Conservation (phyloP, 2,888 invertebrate genomes). For the Proisotoma minuta region DNA sequence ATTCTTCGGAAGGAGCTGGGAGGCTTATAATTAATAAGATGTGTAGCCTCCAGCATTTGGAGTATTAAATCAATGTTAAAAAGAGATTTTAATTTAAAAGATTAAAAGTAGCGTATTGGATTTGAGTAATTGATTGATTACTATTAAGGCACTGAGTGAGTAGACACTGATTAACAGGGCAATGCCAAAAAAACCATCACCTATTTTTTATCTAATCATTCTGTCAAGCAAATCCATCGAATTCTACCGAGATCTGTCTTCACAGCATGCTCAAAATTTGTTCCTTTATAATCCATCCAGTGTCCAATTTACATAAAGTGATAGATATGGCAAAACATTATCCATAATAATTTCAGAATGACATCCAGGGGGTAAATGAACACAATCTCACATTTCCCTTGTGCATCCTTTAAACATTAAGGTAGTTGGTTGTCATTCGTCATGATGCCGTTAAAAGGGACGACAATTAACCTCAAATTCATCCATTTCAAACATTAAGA, state of each 20-base stretch:
- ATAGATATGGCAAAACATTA: slow-evolving; percentile 1
- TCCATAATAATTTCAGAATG: no score
- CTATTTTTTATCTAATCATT: slow-evolving; percentile 5
- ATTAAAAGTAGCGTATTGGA: not conserved
- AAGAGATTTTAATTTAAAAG: slow-evolving; percentile 9
- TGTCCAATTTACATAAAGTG: slow-evolving; percentile 1
- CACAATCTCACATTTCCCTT: no score
- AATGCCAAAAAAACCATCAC: not conserved
- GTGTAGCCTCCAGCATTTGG: not conserved
- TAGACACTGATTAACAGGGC: slow-evolving; percentile 16
- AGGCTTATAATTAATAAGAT: not conserved
- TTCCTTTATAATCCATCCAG: not conserved
- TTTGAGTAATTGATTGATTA: slow-evolving; percentile 17
- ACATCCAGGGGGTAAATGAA: no score
- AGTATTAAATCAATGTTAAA: not conserved
- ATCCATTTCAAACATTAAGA: no score
- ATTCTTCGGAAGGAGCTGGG: not conserved
- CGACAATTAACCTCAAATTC: no score
- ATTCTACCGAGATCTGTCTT: not conserved
- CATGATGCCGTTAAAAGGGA: no score
- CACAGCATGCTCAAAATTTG: not conserved
- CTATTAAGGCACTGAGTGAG: slow-evolving; percentile 10
- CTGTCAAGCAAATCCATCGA: slow-evolving; percentile 1
- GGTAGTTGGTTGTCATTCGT: no score
- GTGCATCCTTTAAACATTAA: no score